Conservation (phyloP, 2,888 invertebrate genomes). For the Pimpla rufipes region DNA sequence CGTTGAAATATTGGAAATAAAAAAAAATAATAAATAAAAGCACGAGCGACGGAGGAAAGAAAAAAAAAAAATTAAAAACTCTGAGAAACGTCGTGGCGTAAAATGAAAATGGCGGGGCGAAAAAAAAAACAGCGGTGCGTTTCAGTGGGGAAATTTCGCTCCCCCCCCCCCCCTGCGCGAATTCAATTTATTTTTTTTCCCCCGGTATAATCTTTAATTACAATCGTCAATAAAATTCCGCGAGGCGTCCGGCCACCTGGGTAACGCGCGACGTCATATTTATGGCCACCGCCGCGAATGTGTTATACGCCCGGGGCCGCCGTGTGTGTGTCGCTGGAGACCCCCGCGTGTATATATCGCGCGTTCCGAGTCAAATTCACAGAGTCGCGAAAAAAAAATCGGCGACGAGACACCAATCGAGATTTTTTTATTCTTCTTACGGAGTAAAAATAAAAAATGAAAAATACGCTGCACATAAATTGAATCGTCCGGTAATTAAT, state of each 20-base stretch:
- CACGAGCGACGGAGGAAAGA: background rate
- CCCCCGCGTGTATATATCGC: background rate
- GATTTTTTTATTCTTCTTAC: too few relatives aligned
- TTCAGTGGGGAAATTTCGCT: constrained; percentile 27
- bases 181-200: constrained; percentile 54
- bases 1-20: constrained; percentile 43
- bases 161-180: too few relatives aligned
- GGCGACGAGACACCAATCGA: too few relatives aligned
- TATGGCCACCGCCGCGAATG: constrained; percentile 21
- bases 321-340: background rate
- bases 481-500: too few relatives aligned
- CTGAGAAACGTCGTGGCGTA: background rate
- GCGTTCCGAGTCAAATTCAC: background rate
- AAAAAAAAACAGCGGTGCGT: background rate
- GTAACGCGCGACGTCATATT: constrained; percentile 35
- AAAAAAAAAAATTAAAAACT: too few relatives aligned
- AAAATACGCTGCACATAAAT: too few relatives aligned
- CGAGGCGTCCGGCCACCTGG: constrained; percentile 39
- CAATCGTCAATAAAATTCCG: constrained; percentile 45
- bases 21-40: constrained; percentile 28
- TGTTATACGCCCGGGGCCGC: background rate
- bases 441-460: too few relatives aligned
- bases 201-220: constrained; percentile 58
- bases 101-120: background rate
- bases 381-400: background rate